phyloP scores from a whole-genome alignment of 2,797 vertebrate genomes.

The Scomberomorus guttatus region DNA sequence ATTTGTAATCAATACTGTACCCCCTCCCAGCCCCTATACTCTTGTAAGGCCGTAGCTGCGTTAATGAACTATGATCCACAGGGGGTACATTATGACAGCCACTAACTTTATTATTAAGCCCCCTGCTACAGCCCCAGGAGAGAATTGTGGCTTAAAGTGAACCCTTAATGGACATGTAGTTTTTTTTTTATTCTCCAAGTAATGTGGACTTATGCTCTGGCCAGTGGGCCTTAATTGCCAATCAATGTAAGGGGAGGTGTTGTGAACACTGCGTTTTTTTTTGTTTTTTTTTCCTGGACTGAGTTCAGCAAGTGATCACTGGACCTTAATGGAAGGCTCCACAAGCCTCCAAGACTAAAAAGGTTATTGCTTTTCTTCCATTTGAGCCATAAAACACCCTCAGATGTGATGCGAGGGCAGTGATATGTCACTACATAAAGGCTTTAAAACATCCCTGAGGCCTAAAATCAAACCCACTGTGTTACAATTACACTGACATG shows the following conservation, averaged over 20 bases:
- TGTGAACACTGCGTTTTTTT: conserved; percentile 49
- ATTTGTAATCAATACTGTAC: conserved; percentile 75
- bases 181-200: conserved; percentile 59
- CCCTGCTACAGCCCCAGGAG: conserved; percentile 44
- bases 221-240: conserved; percentile 77
- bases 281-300: conserved; percentile 36
- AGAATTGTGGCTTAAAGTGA: conserved; percentile 70
- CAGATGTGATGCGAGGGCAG: conserved; percentile 27
- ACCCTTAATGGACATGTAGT: conserved; percentile 76
- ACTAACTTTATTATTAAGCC: conserved; percentile 82
- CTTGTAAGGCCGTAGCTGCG: conserved; percentile 61
- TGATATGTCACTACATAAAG: conserved; percentile 41
- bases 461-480: conserved; percentile 42
- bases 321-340: conserved; percentile 46
- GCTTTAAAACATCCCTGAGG: conserved; percentile 44
- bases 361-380: conserved; percentile 51
- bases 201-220: conserved; percentile 75
- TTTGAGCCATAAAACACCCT: conserved; percentile 44
- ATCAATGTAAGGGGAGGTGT: conserved; percentile 68
- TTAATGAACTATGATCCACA: conserved; percentile 80
- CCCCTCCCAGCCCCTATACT: conserved; percentile 52
- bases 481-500: conserved; percentile 50
- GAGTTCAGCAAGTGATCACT: conserved; percentile 46
- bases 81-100: conserved; percentile 79
- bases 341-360: conserved; percentile 46